These are phyloP conservation scores for Cephus pygmeus DNA, from an alignment of 2,888 invertebrate genomes.

Conservation along the genomic window DNA sequence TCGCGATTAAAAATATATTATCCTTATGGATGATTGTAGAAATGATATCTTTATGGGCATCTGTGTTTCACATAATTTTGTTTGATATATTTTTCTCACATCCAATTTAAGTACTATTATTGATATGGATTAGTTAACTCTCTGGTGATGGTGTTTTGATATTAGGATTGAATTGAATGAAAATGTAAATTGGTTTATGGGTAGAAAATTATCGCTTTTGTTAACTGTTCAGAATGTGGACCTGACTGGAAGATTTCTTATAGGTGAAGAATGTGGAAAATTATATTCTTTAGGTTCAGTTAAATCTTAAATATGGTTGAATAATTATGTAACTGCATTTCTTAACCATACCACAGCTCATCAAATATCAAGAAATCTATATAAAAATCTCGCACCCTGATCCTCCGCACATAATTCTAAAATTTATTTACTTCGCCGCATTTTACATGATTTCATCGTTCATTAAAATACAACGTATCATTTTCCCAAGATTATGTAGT, in stretches of 20 bases:
- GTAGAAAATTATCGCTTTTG: slow-evolving; percentile 34
- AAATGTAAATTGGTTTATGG: slow-evolving; percentile 32
- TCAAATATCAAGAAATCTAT: neutral
- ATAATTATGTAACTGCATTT: neutral
- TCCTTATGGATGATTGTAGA: neutral
- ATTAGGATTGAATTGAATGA: slow-evolving; percentile 3
- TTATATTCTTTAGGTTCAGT: neutral
- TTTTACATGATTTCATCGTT: neutral
- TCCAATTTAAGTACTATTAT: neutral
- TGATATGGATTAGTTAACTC: neutral
- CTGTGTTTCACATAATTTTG: neutral
- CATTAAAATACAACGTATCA: neutral
- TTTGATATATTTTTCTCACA: neutral
- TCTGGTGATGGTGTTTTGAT: slow-evolving; percentile 17
- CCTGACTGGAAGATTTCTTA: slow-evolving; percentile 44
- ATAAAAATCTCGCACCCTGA: neutral
- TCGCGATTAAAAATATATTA: neutral
- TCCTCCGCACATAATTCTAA: neutral
- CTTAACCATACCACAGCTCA: neutral
- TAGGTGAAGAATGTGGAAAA: neutral
- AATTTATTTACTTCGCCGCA: neutral
- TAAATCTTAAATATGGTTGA: neutral
- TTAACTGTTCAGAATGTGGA: slow-evolving; percentile 42
- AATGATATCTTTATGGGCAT: neutral
- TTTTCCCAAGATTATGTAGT: neutral